Conservation (phyloP, 2,888 invertebrate genomes). For the Harmothoe impar region DNA sequence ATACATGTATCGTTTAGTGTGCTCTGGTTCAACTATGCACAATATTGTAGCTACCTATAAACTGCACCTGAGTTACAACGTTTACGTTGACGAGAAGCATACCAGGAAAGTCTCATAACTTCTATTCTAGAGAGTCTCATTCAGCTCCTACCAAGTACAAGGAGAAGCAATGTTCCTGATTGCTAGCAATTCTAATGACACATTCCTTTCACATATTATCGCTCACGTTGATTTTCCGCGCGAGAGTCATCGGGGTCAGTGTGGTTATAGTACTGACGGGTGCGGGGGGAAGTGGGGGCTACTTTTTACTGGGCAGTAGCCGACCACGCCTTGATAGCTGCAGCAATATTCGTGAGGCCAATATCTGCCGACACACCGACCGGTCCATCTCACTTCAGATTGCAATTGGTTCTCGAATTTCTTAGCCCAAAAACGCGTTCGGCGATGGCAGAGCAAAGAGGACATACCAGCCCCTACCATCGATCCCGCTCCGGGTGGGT, state of each 20-base stretch:
- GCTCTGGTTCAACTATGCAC: too few species aligned
- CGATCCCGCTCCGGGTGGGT: neutral
- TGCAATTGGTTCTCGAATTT: constrained; percentile 17
- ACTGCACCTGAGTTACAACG: neutral
- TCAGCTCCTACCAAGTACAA: too few species aligned
- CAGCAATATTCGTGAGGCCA: neutral
- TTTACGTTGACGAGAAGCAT: too few species aligned
- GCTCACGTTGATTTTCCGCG: constrained; percentile 44
- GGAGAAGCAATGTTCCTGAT: neutral
- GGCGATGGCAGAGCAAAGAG: neutral
- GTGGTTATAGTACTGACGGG: neutral
- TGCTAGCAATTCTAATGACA: constrained; percentile 6
- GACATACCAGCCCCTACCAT: neutral
- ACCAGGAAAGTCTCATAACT: too few species aligned
- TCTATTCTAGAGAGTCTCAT: too few species aligned
- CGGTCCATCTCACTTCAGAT: neutral
- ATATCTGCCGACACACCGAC: neutral
- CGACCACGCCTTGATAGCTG: neutral
- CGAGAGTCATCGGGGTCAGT: neutral
- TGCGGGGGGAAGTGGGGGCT: neutral
- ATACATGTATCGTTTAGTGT: too few species aligned
- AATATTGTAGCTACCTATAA: too few species aligned
- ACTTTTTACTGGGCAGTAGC: too few species aligned
- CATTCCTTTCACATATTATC: constrained; percentile 58
- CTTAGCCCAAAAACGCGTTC: neutral